These are phyloP conservation scores for Lampris incognitus DNA, from an alignment of 2,113 vertebrate genomes.

Conservation along the genomic window DNA sequence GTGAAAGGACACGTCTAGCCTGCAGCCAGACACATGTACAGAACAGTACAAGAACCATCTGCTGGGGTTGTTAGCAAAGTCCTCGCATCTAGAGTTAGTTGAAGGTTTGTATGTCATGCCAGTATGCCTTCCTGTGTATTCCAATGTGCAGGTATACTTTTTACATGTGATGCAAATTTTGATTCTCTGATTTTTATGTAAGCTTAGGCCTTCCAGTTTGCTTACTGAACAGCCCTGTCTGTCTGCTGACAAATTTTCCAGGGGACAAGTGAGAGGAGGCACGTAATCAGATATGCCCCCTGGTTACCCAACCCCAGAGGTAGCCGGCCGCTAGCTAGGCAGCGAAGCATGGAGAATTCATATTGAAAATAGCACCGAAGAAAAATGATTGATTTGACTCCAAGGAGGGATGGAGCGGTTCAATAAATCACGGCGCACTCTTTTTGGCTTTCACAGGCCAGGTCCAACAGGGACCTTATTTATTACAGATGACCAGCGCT, in stretches of 20 bases:
- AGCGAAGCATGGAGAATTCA: constrained; percentile 55
- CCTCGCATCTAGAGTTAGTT: constrained; percentile 11
- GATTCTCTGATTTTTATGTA: constrained; percentile 1
- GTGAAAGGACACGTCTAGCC: constrained; percentile 36
- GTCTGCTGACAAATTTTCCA: constrained; percentile 36
- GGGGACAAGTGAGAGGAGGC: constrained; percentile 42
- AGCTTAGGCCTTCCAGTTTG: constrained; percentile 20
- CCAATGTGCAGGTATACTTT: neutral
- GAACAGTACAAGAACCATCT: constrained; percentile 35
- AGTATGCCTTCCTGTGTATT: neutral
- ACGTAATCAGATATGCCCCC: constrained; percentile 60
- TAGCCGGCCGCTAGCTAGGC: constrained; percentile 37
- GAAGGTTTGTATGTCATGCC: neutral
- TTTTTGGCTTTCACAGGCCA: constrained; percentile 49
- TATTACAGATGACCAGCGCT: constrained; percentile 53
- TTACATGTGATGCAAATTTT: constrained; percentile 20
- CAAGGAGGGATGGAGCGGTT: constrained; percentile 69
- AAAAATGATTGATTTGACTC: constrained; percentile 78
- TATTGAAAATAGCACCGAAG: constrained; percentile 64
- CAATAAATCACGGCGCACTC: constrained; percentile 76
- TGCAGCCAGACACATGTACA: constrained; percentile 40
- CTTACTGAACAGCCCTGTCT: constrained; percentile 29
- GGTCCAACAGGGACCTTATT: constrained; percentile 57
- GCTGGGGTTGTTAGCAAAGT: constrained; percentile 19
- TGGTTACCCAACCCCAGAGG: constrained; percentile 51